Evolutionary conservation across 2,888 invertebrate species (phyloP).

Genomic region (Lasioglossum lativentre): DNA sequence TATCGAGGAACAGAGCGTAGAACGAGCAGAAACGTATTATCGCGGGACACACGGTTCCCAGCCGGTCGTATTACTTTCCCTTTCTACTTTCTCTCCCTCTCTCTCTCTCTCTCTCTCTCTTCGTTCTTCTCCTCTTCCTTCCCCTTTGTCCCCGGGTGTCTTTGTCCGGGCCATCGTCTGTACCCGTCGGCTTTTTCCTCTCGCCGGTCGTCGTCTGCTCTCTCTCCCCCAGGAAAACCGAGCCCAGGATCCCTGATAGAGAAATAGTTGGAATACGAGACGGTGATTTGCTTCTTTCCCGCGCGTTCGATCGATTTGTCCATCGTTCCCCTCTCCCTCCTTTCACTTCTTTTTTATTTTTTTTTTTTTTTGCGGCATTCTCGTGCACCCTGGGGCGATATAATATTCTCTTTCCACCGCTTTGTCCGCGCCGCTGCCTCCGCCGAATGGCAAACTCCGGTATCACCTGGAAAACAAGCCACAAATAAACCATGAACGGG

Average conservation of each 20-base stretch:
- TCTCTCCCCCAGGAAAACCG: conserved; percentile 39
- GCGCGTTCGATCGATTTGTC: conserved; percentile 71
- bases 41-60: conserved; percentile 61
- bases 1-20: conserved; percentile 63
- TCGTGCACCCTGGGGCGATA: background rate
- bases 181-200: conserved; percentile 61
- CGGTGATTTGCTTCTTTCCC: conserved; percentile 65
- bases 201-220: conserved; percentile 25
- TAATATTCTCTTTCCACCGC: conserved; percentile 12
- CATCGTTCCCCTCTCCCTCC: background rate
- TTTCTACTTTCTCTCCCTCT: conserved; percentile 34
- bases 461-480: conserved; percentile 8
- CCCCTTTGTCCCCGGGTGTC: conserved; percentile 46
- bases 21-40: conserved; percentile 66
- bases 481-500: background rate
- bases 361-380: conserved; percentile 29
- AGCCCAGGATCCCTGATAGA: conserved; percentile 60
- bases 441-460: conserved; percentile 1
- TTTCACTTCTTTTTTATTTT: background rate
- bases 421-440: background rate
- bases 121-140: conserved; percentile 1
- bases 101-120: background rate
- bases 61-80: conserved; percentile 59
- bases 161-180: conserved; percentile 58
- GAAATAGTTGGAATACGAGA: conserved; percentile 74